A percentile compares a stretch with the other conserved stretches of the same genome.
These are phyloP conservation scores for Rotaria socialis DNA, from an alignment of 2,888 invertebrate species.

Conservation along the genomic window DNA sequence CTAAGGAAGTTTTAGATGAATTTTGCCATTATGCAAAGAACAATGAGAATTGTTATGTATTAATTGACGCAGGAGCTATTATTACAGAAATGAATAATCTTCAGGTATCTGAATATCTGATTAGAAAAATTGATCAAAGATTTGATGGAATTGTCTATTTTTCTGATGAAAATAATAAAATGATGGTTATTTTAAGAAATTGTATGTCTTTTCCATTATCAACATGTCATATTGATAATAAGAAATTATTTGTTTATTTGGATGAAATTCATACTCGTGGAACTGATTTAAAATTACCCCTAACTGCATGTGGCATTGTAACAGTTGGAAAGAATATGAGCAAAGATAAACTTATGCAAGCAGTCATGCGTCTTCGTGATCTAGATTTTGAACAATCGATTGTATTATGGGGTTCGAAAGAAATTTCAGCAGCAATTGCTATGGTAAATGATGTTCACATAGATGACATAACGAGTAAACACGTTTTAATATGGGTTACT, in stretches of 20 bases:
- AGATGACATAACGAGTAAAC: not conserved
- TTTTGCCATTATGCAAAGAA: not conserved
- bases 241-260: slow-evolving; percentile 5
- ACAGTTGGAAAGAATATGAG: not conserved
- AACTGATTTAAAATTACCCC: not conserved
- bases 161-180: not conserved
- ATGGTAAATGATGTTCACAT: not conserved
- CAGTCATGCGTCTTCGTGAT: slow-evolving; percentile 8
- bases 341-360: slow-evolving; percentile 20
- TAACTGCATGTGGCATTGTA: not conserved
- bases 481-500: slow-evolving; percentile 10
- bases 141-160: slow-evolving; percentile 1
- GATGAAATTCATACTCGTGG: slow-evolving; percentile 26
- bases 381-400: not conserved
- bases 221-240: not conserved
- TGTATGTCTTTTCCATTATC: not conserved
- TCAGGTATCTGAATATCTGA: not conserved
- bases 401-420: not conserved
- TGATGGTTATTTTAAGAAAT: not conserved
- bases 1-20: not conserved
- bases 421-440: slow-evolving; percentile 10
- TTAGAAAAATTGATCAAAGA: not conserved
- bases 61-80: not conserved
- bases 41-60: not conserved
- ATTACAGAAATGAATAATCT: not conserved